Conservation (phyloP, 30 jellyfish, hydroid and myxozoan genomes). For the Nemopilema nomurai region DNA sequence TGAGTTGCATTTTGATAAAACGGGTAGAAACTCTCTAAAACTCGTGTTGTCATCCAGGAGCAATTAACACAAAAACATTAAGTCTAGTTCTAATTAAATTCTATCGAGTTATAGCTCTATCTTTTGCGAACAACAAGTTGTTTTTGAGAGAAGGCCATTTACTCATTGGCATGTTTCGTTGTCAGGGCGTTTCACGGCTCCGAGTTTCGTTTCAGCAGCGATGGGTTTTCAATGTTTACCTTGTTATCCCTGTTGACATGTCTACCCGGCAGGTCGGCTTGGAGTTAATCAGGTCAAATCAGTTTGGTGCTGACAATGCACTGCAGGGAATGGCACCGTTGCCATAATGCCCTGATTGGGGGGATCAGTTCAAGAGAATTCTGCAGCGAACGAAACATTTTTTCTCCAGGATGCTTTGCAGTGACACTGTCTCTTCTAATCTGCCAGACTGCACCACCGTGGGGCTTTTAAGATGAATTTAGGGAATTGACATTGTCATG, state of each 20-base stretch:
- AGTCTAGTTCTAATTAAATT: too few species aligned
- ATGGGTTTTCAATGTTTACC: background rate
- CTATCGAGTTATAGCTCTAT: too few species aligned
- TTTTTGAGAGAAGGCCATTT: background rate
- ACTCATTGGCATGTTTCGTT: background rate
- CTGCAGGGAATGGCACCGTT: constrained; percentile 22
- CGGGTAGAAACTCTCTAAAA: background rate
- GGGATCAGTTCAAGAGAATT: too few species aligned
- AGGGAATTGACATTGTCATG: too few species aligned
- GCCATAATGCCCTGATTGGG: background rate
- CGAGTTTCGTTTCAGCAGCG: background rate
- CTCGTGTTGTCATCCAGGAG: background rate
- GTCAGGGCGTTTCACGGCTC: background rate
- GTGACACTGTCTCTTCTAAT: too few species aligned
- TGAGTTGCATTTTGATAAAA: background rate
- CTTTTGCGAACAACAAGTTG: too few species aligned
- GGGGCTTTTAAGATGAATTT: too few species aligned
- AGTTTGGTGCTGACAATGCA: constrained; percentile 5
- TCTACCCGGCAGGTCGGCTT: constrained; percentile 20
- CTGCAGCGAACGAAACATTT: background rate
- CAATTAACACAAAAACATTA: too few species aligned
- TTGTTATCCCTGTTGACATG: background rate
- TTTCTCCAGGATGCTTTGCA: too few species aligned
- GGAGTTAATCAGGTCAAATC: constrained; percentile 4
- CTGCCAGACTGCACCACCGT: too few species aligned